A percentile compares a stretch with the other conserved stretches of the same genome.
These are phyloP conservation scores for Archaeoteleia sp. DNA, from an alignment of 2,888 invertebrate species.

Conservation along the genomic window DNA sequence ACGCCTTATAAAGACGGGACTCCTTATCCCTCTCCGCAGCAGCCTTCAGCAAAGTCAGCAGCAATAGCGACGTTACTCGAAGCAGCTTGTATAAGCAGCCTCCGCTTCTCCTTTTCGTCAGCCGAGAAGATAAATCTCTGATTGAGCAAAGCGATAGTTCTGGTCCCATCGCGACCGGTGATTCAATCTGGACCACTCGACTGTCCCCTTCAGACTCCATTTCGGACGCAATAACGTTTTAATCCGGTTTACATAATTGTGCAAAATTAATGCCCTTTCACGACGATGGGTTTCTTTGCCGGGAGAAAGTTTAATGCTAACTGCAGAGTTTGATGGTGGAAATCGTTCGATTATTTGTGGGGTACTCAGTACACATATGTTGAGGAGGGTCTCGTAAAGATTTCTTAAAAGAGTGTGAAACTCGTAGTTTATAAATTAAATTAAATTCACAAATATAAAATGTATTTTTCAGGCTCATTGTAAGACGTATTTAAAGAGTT, in stretches of 20 bases:
- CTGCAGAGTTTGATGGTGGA: too few species aligned
- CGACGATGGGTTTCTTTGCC: background rate
- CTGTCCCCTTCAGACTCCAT: conserved; percentile 36
- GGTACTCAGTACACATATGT: too few species aligned
- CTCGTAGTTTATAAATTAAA: too few species aligned
- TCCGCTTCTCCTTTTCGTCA: conserved; percentile 28
- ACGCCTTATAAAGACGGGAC: conserved; percentile 56
- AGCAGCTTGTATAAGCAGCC: conserved; percentile 34
- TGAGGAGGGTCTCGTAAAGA: too few species aligned
- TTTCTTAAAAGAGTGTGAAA: too few species aligned
- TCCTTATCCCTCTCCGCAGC: conserved; percentile 5
- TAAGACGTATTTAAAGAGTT: too few species aligned
- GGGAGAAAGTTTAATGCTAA: conserved; percentile 33
- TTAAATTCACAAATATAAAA: too few species aligned
- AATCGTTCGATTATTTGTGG: too few species aligned
- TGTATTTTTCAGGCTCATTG: too few species aligned
- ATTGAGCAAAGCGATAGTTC: conserved; percentile 40
- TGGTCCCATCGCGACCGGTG: conserved; percentile 29
- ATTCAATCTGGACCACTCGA: conserved; percentile 47
- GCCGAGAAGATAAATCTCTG: conserved; percentile 46
- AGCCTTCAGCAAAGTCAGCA: conserved; percentile 5
- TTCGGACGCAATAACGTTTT: conserved; percentile 40
- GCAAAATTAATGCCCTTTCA: conserved; percentile 41
- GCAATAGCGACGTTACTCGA: conserved; percentile 7
- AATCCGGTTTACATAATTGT: conserved; percentile 50